Base-by-base conservation (phyloP, 2,113 vertebrate genomes). In the Suncus etruscus region DNA sequence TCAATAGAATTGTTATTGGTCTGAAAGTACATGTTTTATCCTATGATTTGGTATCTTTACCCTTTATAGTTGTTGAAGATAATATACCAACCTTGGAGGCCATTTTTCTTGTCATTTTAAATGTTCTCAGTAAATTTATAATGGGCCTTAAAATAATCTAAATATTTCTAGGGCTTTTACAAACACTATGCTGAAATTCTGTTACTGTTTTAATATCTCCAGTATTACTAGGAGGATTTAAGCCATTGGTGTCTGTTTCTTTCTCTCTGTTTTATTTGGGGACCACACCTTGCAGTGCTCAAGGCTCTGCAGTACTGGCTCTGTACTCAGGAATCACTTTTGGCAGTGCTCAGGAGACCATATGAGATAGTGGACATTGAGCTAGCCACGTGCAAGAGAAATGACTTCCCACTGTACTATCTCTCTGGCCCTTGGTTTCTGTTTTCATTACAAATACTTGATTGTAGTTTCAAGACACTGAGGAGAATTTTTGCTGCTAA, bases 41-140 rank as follows among this genome's bases (percentile, higher is more conserved):
- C 47, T 54, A 3, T 32, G 70, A 86, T 6, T 73, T 89, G 83
- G 58, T 63, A 89, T 85, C 25, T 87, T 91, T 32, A 90, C 18
- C 58, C 10, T 82, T 87, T 78, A 29, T 27, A 51, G 10, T 76
- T 72, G 20, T 83, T 90, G 90, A 86, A 91, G 78, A 92, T 50
- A 70, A 74, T 75, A 76, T 70, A n/a, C 24, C 66, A 18, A 77
- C 50, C 22, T 73, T 47, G 22, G 65, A 91, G 32, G 11, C 22
- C 78, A 79, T 94, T 92, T 89, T 94, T 72, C 25, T 45, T 48
- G 39, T 82, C 75, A 91, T 86, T 63, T 16, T 82, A 63, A 54
- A 68, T 95, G 90, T 86, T 81, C n/a, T 74, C 32, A 81, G 47
- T 86, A 87, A 90, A 86, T 68, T 87, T 63, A 51, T 91, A 25